Evolutionary conservation across 2,888 invertebrate species (phyloP).

Genomic region (Harmothoe impar): DNA sequence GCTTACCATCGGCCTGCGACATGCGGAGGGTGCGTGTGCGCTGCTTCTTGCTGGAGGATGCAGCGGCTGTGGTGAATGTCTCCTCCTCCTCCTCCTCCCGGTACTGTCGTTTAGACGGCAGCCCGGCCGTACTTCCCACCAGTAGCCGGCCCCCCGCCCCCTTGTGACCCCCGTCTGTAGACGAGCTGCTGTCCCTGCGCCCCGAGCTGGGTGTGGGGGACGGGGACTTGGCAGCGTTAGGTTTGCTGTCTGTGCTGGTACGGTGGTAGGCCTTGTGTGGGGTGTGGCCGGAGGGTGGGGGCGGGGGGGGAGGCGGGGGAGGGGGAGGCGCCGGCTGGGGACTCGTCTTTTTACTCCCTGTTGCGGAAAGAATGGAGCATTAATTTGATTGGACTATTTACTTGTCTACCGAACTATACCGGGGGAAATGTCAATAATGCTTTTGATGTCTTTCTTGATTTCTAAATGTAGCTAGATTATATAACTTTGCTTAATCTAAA

Average conservation of each 20-base stretch:
- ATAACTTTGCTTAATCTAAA: too few relatives aligned
- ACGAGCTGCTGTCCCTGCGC: constrained; percentile 8
- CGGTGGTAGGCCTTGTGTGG: neutral
- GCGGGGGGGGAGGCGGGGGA: neutral
- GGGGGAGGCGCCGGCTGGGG: neutral
- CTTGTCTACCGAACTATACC: too few relatives aligned
- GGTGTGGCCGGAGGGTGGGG: neutral
- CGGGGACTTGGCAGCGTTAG: neutral
- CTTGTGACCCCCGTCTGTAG: neutral
- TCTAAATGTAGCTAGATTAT: too few relatives aligned
- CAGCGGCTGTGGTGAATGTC: constrained; percentile 11
- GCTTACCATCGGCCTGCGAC: constrained; percentile 66
- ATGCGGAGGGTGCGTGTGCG: constrained; percentile 68
- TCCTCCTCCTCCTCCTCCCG: constrained; percentile 61
- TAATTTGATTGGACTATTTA: too few relatives aligned
- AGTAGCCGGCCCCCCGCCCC: neutral
- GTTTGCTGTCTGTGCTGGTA: too few relatives aligned
- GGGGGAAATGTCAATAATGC: too few relatives aligned
- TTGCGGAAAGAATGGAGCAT: neutral
- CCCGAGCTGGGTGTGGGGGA: neutral
- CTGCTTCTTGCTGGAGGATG: constrained; percentile 69
- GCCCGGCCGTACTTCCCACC: neutral
- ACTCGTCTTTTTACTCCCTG: neutral
- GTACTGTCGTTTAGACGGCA: constrained; percentile 58
- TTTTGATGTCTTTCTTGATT: too few relatives aligned